Conservation (phyloP, 1,140 invertebrate species). For the Aphelinus atriplicis region DNA sequence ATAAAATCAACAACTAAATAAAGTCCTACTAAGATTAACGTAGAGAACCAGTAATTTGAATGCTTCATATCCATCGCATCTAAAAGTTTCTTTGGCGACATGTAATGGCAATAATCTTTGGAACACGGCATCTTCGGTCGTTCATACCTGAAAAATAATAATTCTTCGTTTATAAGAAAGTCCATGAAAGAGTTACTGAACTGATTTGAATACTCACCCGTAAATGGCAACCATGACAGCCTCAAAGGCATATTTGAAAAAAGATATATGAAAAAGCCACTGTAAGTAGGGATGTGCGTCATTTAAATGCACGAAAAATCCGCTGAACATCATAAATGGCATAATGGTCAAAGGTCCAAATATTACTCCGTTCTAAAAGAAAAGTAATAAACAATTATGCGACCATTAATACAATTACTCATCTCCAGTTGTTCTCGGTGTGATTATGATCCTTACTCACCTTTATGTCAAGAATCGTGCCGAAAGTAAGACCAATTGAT, state of each 20-base stretch:
- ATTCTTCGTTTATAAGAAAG: no score
- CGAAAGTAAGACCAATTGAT: slow-evolving; percentile 83
- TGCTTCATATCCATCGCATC: slow-evolving; percentile 79
- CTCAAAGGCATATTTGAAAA: slow-evolving; percentile 80
- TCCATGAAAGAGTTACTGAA: background rate
- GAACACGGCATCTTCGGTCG: slow-evolving; percentile 74
- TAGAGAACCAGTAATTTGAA: slow-evolving; percentile 73
- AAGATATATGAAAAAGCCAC: slow-evolving; percentile 90
- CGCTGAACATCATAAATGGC: slow-evolving; percentile 88
- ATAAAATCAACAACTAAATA: slow-evolving; percentile 72
- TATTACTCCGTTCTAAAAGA: slow-evolving; percentile 79
- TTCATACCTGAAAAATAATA: slow-evolving; percentile 73
- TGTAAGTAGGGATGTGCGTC: slow-evolving; percentile 82
- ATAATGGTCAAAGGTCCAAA: slow-evolving; percentile 85
- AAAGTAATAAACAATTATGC: background rate
- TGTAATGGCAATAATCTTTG: slow-evolving; percentile 75
- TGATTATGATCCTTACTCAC: slow-evolving; percentile 57
- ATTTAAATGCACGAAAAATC: slow-evolving; percentile 87
- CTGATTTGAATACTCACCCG: slow-evolving; percentile 57
- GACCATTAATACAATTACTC: background rate
- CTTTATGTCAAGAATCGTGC: slow-evolving; percentile 80
- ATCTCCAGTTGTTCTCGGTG: no score
- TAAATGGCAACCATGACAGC: slow-evolving; percentile 78
- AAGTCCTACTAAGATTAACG: slow-evolving; percentile 70
- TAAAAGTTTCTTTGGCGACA: slow-evolving; percentile 76